These are phyloP conservation scores for Phallusia fumigata DNA, from an alignment of 23 tunicate genomes.

Conservation along the genomic window DNA sequence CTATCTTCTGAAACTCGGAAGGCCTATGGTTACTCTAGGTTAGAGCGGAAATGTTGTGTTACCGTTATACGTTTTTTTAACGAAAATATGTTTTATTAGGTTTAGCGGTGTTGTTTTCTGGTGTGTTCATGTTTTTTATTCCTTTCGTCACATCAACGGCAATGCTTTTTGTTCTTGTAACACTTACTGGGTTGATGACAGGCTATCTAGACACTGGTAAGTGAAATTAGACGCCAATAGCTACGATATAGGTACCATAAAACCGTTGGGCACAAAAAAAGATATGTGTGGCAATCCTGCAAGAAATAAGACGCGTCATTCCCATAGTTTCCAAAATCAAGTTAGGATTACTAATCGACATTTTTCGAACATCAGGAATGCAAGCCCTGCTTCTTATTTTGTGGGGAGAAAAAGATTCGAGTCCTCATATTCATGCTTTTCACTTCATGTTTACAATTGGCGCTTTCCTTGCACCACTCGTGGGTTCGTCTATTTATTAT, in stretches of 20 bases:
- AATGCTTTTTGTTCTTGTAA: slow-evolving; percentile 14
- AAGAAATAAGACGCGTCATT: too few relatives aligned
- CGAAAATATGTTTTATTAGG: too few relatives aligned
- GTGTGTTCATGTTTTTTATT: background rate
- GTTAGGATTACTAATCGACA: too few relatives aligned
- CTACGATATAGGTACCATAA: too few relatives aligned
- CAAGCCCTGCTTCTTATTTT: slow-evolving; percentile 28
- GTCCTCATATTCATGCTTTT: slow-evolving; percentile 34
- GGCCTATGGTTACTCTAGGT: background rate
- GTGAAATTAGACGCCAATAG: background rate
- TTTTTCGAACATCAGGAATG: slow-evolving; percentile 28
- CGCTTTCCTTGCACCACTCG: slow-evolving; percentile 37
- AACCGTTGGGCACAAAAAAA: too few relatives aligned
- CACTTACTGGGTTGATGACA: slow-evolving; percentile 37
- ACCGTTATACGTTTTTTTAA: background rate
- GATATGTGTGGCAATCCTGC: too few relatives aligned
- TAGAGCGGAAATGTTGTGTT: background rate
- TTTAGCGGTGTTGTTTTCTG: background rate
- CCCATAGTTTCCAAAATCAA: too few relatives aligned
- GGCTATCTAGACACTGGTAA: slow-evolving; percentile 34
- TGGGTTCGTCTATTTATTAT: too few relatives aligned
- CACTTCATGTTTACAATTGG: slow-evolving; percentile 51
- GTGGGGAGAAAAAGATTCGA: slow-evolving; percentile 46
- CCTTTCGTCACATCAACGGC: slow-evolving; percentile 27
- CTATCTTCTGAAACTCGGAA: background rate